phyloP scores from a whole-genome alignment of 2,113 vertebrate genomes.

The Pampusana beccarii region DNA sequence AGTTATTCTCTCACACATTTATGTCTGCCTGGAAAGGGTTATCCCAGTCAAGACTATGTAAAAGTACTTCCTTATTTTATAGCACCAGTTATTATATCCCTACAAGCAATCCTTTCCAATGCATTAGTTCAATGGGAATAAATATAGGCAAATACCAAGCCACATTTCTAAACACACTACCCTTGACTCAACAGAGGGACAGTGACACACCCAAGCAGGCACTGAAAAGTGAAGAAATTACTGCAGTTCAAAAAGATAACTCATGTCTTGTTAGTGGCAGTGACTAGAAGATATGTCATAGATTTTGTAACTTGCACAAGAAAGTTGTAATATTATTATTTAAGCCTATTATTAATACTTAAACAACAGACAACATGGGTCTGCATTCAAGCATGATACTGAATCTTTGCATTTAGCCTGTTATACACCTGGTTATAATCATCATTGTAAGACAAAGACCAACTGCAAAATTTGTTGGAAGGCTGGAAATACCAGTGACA shows the following conservation, averaged over 20 bases:
- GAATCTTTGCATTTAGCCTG: background rate
- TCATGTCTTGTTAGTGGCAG: background rate
- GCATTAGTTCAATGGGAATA: background rate
- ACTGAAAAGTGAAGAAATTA: background rate
- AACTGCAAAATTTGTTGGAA: background rate
- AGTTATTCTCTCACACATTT: background rate
- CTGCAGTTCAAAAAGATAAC: background rate
- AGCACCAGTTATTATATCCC: background rate
- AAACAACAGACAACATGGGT: background rate
- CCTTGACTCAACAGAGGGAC: background rate
- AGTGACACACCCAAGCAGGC: background rate
- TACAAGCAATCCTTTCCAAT: background rate
- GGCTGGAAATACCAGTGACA: background rate
- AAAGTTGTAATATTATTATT: background rate
- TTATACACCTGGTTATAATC: background rate
- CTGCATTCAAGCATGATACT: background rate
- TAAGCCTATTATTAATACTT: background rate
- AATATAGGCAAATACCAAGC: background rate
- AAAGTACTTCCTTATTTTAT: background rate
- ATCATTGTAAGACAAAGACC: background rate
- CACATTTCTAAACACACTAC: background rate
- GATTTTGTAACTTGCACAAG: background rate
- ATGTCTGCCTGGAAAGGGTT: background rate
- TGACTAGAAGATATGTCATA: background rate
- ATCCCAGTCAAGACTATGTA: background rate